Evolutionary conservation across 2,888 invertebrate species (phyloP).

Genomic region (Crepidodera aurea): DNA sequence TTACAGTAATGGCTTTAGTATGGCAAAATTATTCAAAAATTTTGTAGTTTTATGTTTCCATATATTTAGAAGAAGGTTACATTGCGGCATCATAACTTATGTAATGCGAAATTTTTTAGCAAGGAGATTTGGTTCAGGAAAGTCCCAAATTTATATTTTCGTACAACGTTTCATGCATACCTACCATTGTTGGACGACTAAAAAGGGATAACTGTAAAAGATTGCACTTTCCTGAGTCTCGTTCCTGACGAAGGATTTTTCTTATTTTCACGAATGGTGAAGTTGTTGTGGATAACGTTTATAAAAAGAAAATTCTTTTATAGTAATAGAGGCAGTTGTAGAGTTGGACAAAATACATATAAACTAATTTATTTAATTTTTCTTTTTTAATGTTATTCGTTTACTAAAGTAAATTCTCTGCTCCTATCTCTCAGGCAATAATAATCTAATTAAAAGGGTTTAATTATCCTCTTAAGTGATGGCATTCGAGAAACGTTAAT

Average conservation of each 20-base stretch:
- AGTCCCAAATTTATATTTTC: slow-evolving; percentile 23
- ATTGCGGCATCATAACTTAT: neutral
- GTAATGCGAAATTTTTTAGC: slow-evolving; percentile 10
- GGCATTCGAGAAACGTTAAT: no score
- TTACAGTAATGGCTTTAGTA: no score
- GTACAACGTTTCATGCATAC: slow-evolving; percentile 18
- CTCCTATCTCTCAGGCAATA: no score
- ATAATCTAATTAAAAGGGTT: no score
- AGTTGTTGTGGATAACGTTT: neutral
- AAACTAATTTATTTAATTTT: no score
- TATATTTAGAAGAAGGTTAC: neutral
- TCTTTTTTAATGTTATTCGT: no score
- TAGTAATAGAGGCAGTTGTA: neutral
- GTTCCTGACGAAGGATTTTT: slow-evolving; percentile 5
- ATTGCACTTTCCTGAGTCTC: slow-evolving; percentile 20
- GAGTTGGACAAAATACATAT: neutral
- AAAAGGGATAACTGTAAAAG: slow-evolving; percentile 20
- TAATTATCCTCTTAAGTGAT: no score
- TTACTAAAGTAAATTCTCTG: no score
- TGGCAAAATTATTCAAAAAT: no score
- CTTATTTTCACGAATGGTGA: slow-evolving; percentile 9
- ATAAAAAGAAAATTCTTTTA: neutral
- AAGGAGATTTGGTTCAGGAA: slow-evolving; percentile 11
- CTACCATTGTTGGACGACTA: slow-evolving; percentile 9
- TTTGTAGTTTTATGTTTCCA: no score